Conservation (phyloP, 2,888 invertebrate genomes). For the Cheilosia vernalis region DNA sequence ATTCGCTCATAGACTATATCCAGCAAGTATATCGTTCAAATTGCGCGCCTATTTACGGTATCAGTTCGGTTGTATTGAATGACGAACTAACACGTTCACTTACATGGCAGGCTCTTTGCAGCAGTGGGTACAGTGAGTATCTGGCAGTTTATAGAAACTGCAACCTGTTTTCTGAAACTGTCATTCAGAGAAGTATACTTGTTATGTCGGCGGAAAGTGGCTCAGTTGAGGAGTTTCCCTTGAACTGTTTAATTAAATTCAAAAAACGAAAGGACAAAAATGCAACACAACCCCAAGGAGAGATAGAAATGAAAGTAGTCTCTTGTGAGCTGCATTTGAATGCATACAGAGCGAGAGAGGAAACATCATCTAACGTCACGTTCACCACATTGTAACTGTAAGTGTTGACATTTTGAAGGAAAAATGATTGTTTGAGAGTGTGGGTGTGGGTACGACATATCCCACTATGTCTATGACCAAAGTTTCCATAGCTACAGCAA, state of each 20-base stretch:
- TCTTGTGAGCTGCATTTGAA: conserved; percentile 34
- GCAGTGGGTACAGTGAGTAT: neutral
- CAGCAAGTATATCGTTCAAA: conserved; percentile 17
- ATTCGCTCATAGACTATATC: conserved; percentile 4
- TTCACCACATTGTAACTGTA: conserved; percentile 16
- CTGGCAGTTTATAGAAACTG: conserved; percentile 7
- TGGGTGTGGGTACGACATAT: neutral
- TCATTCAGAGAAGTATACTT: conserved; percentile 6
- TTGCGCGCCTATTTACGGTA: conserved; percentile 37
- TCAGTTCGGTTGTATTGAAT: conserved; percentile 33
- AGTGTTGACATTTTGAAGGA: conserved; percentile 6
- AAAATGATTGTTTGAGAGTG: neutral
- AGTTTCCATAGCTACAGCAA: conserved; percentile 20
- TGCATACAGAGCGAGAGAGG: neutral
- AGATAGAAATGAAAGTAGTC: conserved; percentile 9
- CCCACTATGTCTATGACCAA: conserved; percentile 18
- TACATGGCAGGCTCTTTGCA: neutral
- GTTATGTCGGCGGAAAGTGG: neutral
- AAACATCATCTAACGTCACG: conserved; percentile 20
- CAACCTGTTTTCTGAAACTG: conserved; percentile 32
- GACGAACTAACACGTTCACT: conserved; percentile 21
- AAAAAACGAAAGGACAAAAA: conserved; percentile 16
- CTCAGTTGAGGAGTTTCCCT: conserved; percentile 1
- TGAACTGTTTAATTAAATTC: conserved; percentile 62
- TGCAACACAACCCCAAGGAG: neutral